Conservation (phyloP, 2,888 invertebrate species). For the Nesidiocoris tenuis region DNA sequence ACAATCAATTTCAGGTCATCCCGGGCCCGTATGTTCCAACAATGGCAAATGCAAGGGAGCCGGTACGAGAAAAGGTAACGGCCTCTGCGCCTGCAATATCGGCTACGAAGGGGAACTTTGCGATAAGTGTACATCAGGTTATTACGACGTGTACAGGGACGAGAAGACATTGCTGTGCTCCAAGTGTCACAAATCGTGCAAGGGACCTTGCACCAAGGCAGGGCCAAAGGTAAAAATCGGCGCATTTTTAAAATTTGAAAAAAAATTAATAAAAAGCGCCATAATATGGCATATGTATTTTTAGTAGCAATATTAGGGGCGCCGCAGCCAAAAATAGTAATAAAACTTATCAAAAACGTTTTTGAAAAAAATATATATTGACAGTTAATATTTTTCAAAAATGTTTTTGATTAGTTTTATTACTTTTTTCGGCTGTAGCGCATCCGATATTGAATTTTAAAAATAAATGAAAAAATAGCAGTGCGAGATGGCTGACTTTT, state of each 20-base stretch:
- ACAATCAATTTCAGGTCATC: conserved; percentile 57
- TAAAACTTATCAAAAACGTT: no score
- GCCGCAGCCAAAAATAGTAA: no score
- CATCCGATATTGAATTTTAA: no score
- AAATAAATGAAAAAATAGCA: no score
- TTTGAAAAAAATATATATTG: neutral
- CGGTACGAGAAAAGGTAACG: conserved; percentile 90
- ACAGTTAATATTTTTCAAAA: no score
- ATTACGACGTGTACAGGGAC: conserved; percentile 73
- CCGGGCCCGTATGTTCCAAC: conserved; percentile 72
- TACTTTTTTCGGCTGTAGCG: no score
- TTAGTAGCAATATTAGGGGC: neutral
- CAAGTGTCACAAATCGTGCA: conserved; percentile 76
- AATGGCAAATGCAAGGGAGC: conserved; percentile 83
- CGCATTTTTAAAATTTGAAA: no score
- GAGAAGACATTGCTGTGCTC: conserved; percentile 73
- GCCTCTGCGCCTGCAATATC: conserved; percentile 79
- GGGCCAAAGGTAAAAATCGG: conserved; percentile 60
- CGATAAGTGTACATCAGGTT: conserved; percentile 71
- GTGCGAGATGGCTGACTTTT: no score
- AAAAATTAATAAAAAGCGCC: conserved; percentile 55
- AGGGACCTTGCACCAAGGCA: conserved; percentile 70
- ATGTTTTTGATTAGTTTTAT: no score
- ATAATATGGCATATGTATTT: neutral
- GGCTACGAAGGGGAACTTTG: conserved; percentile 81